phyloP scores from a whole-genome alignment of 2,113 vertebrate genomes.

The Paraplagusia blochii region DNA sequence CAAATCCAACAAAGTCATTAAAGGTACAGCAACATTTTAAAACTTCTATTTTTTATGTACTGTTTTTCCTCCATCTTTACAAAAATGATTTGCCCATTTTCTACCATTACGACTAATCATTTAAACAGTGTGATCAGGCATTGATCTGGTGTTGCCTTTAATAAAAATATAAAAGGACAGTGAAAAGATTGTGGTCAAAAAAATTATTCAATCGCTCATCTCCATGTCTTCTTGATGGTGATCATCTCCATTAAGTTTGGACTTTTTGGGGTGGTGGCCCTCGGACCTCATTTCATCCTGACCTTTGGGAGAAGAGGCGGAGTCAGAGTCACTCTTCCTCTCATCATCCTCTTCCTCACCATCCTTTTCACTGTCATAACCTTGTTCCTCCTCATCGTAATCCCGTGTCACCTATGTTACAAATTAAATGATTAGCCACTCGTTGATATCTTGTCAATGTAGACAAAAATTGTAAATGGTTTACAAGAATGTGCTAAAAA shows the following conservation, averaged over 20 bases:
- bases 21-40: slow-evolving; percentile 62
- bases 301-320: slow-evolving; percentile 75
- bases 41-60: slow-evolving; percentile 53
- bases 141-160: slow-evolving; percentile 39
- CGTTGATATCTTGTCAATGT: neutral
- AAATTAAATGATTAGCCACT: neutral
- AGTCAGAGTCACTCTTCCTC: slow-evolving; percentile 79
- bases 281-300: slow-evolving; percentile 72
- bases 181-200: slow-evolving; percentile 55
- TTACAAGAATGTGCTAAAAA: too few species aligned
- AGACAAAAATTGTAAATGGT: too few species aligned
- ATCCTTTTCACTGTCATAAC: slow-evolving; percentile 94
- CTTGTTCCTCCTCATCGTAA: slow-evolving; percentile 97
- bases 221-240: slow-evolving; percentile 98
- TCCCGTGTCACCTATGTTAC: slow-evolving; percentile 92
- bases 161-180: slow-evolving; percentile 76
- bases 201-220: slow-evolving; percentile 88
- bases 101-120: slow-evolving; percentile 67
- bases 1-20: slow-evolving; percentile 44
- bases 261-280: slow-evolving; percentile 78
- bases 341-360: slow-evolving; percentile 86
- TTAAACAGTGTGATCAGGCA: slow-evolving; percentile 51
- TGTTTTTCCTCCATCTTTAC: slow-evolving; percentile 60
- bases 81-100: slow-evolving; percentile 32
- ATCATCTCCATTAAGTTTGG: slow-evolving; percentile 92